Evolutionary conservation across 1,140 invertebrate genomes (phyloP).

Genomic region (Lucilia sericata): DNA sequence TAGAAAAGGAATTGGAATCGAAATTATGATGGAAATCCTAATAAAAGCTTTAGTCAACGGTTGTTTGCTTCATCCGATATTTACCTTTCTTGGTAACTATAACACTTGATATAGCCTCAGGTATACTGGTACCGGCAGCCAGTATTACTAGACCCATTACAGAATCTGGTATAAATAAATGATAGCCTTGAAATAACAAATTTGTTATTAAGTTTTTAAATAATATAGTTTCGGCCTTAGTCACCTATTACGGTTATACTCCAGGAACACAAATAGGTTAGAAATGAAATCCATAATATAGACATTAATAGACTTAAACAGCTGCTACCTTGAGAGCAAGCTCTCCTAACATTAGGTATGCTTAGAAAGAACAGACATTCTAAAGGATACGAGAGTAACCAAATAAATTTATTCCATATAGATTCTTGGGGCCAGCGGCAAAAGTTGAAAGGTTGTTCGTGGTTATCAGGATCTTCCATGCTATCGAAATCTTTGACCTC

Average conservation of each 20-base stretch:
- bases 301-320: conserved; percentile 85
- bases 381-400: conserved; percentile 15
- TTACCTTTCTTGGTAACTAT: conserved; percentile 79
- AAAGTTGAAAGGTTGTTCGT: neutral
- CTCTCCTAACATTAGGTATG: conserved; percentile 13
- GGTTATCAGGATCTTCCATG: conserved; percentile 8
- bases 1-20: too few species aligned
- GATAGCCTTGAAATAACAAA: neutral
- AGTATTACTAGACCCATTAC: conserved; percentile 90
- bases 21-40: too few species aligned
- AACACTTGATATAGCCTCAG: conserved; percentile 84
- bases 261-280: conserved; percentile 89
- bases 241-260: conserved; percentile 84
- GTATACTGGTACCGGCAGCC: conserved; percentile 84
- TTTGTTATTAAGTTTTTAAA: neutral
- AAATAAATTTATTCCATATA: neutral
- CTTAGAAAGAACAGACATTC: conserved; percentile 32
- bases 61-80: neutral
- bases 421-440: neutral
- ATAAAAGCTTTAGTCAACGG: too few species aligned
- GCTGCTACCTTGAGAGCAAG: neutral
- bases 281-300: conserved; percentile 84
- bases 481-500: neutral
- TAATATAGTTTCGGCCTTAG: neutral
- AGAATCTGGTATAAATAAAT: conserved; percentile 79